phyloP scores from a whole-genome alignment of 2,113 vertebrate genomes.

The Pyxicephalus adspersus region DNA sequence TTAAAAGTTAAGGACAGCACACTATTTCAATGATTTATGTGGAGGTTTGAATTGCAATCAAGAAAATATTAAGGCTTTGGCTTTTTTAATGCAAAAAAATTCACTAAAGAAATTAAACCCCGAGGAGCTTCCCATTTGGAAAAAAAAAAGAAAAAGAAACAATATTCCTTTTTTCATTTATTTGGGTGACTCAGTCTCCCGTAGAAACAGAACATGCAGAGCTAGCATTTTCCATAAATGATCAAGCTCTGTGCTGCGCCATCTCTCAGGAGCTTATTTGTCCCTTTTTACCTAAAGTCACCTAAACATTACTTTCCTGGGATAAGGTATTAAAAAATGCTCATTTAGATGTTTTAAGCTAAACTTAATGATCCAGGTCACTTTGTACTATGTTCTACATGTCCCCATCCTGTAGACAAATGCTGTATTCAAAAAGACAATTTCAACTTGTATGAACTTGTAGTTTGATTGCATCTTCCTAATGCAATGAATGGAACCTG shows the following conservation, averaged over 20 bases:
- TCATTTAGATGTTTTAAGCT: neutral
- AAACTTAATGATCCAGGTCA: too few species aligned
- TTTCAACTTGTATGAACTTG: too few species aligned
- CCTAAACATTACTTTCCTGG: neutral
- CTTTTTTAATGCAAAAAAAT: conserved; percentile 60
- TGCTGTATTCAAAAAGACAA: too few species aligned
- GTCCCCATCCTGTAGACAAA: too few species aligned
- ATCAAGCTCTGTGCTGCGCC: conserved; percentile 19
- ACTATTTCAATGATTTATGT: conserved; percentile 69
- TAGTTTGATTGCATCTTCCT: too few species aligned
- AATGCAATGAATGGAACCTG: too few species aligned
- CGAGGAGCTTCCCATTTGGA: conserved; percentile 53
- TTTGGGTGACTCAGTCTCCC: conserved; percentile 58
- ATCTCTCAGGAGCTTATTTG: conserved; percentile 9
- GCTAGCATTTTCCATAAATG: conserved; percentile 46
- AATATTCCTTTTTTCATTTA: conserved; percentile 57
- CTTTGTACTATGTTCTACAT: too few species aligned
- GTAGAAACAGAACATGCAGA: conserved; percentile 60
- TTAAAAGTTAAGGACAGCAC: conserved; percentile 68
- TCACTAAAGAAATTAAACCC: conserved; percentile 63
- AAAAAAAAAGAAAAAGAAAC: conserved; percentile 40
- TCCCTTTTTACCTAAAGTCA: conserved; percentile 6
- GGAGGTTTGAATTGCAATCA: conserved; percentile 67
- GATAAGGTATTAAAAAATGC: neutral
- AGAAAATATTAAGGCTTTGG: conserved; percentile 65